A percentile compares a stretch with the other conserved stretches of the same genome.
phyloP scores from a whole-genome alignment of 2,113 vertebrate species.

The Chloroceryle aenea region DNA sequence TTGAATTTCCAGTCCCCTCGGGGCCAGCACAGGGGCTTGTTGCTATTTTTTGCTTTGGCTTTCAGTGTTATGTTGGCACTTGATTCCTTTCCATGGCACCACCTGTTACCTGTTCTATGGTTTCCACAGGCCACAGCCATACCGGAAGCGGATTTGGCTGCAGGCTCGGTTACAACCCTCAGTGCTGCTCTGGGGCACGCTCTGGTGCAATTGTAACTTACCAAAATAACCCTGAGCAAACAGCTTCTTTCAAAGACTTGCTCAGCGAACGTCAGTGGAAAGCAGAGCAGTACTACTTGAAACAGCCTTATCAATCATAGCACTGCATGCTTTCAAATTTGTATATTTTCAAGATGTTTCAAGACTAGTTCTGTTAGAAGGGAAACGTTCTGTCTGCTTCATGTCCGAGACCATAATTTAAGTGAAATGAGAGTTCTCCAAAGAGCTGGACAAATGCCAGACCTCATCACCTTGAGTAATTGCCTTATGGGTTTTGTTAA shows the following conservation, averaged over 20 bases:
- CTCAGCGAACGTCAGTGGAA: neutral
- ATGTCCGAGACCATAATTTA: conserved; percentile 1
- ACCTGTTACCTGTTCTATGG: neutral
- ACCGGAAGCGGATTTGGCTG: neutral
- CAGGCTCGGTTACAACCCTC: neutral
- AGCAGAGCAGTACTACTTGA: neutral
- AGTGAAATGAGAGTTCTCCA: neutral
- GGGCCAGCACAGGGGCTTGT: neutral
- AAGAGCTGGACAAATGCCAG: conserved; percentile 1
- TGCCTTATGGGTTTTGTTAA: neutral
- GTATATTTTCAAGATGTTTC: neutral
- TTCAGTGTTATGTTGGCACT: neutral
- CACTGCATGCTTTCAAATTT: neutral
- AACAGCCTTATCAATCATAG: conserved; percentile 6
- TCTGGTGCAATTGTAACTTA: neutral
- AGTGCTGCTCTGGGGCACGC: neutral
- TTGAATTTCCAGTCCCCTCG: neutral
- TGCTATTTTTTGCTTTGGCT: conserved; percentile 22
- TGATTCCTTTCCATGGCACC: neutral
- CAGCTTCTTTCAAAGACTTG: neutral
- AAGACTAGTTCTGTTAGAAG: neutral
- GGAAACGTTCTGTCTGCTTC: neutral
- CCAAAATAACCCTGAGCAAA: conserved; percentile 2
- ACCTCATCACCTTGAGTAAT: neutral
- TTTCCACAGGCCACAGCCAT: neutral